Evolutionary conservation across 2,888 invertebrate species (phyloP).

Genomic region (Rhagonycha fulva): DNA sequence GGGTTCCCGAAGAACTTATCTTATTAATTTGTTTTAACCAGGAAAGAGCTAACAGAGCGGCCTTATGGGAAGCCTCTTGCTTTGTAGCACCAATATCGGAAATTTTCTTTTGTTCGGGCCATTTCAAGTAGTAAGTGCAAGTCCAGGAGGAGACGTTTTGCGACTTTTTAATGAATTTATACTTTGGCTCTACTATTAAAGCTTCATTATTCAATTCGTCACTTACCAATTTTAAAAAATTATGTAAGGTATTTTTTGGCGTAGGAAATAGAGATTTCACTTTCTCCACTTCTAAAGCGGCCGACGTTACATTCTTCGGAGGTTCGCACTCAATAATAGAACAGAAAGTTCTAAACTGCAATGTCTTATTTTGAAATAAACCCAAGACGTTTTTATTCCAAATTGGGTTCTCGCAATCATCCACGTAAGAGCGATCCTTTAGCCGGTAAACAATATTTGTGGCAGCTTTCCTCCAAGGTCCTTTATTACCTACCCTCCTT

Average conservation of each 20-base stretch:
- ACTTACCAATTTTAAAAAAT: constrained; percentile 54
- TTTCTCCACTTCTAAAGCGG: background rate
- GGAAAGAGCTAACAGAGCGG: constrained; percentile 59
- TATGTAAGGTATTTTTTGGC: constrained; percentile 59
- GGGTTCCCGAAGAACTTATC: constrained; percentile 57
- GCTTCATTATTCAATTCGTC: constrained; percentile 51
- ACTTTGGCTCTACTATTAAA: constrained; percentile 51
- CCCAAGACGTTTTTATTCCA: background rate
- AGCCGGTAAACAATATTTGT: background rate
- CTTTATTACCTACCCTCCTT: background rate
- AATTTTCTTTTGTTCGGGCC: constrained; percentile 64
- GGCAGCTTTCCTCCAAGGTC: background rate
- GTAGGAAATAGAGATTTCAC: constrained; percentile 53
- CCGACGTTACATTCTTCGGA: background rate
- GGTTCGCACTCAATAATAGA: background rate
- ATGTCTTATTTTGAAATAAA: background rate
- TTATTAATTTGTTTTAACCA: constrained; percentile 59
- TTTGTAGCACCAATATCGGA: constrained; percentile 59
- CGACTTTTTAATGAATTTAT: constrained; percentile 45
- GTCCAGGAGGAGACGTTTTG: constrained; percentile 54
- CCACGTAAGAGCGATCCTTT: background rate
- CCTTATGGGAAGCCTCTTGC: constrained; percentile 59
- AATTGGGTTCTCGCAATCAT: background rate
- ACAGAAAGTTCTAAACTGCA: background rate
- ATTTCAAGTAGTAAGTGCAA: constrained; percentile 60